These are phyloP conservation scores for Drosophila pegasa DNA, from an alignment of 2,888 invertebrate species.

Conservation along the genomic window DNA sequence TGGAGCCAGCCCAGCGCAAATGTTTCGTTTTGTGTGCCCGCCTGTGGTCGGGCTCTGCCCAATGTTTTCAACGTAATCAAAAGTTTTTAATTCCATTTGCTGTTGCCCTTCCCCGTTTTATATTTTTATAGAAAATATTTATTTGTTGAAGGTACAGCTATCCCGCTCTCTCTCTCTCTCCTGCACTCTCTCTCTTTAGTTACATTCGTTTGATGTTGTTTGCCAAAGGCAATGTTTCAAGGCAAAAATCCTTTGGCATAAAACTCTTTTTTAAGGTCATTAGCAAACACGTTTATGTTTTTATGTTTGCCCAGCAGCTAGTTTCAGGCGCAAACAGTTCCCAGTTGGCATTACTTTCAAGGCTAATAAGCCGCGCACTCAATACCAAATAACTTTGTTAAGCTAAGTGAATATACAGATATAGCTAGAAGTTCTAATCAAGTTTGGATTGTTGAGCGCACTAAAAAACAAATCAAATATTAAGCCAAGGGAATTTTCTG, in stretches of 20 bases:
- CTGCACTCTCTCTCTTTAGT: not conserved
- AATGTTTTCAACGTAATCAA: slow-evolving; percentile 61
- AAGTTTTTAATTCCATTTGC: slow-evolving; percentile 64
- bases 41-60: slow-evolving; percentile 23
- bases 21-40: slow-evolving; percentile 25
- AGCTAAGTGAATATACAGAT: not conserved
- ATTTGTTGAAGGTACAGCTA: slow-evolving; percentile 25
- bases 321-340: not conserved
- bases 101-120: slow-evolving; percentile 2
- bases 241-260: slow-evolving; percentile 28
- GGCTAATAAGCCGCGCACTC: not conserved
- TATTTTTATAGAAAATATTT: slow-evolving; percentile 28
- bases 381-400: not conserved
- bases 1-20: slow-evolving; percentile 43
- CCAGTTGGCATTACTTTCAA: not conserved
- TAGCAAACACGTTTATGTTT: slow-evolving; percentile 3
- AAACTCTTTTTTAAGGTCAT: slow-evolving; percentile 18
- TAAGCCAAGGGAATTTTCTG: too few species aligned
- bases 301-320: not conserved
- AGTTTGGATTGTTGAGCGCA: too few species aligned
- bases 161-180: not conserved
- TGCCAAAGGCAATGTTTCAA: slow-evolving; percentile 35
- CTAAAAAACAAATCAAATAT: too few species aligned
- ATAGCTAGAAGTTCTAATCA: too few species aligned
- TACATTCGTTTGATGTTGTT: slow-evolving; percentile 37